Percentiles rank a stretch among this genome's conserved stretches.
Evolutionary conservation across 2,113 vertebrate species (phyloP).

Genomic region (Petrocephalus microphthalmus): DNA sequence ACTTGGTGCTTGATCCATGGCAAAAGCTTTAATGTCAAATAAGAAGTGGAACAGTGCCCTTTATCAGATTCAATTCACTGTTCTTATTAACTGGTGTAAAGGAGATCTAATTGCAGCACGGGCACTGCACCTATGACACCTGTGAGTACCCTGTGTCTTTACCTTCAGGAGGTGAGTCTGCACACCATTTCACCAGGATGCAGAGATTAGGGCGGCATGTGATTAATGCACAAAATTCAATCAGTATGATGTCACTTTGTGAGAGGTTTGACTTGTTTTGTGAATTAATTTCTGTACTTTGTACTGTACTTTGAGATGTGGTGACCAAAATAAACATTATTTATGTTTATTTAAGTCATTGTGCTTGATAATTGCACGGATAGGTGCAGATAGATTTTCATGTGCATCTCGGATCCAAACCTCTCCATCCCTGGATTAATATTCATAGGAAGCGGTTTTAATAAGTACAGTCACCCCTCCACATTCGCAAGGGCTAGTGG

Average conservation of each 20-base stretch:
- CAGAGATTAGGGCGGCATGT: background rate
- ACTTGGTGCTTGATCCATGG: slow-evolving; percentile 14
- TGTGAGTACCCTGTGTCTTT: background rate
- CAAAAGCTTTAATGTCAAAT: background rate
- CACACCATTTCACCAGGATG: background rate
- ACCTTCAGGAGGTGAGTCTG: background rate
- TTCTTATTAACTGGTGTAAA: background rate
- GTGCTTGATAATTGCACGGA: background rate
- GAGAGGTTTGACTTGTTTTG: slow-evolving; percentile 8
- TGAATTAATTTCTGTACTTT: slow-evolving; percentile 28
- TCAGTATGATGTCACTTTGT: slow-evolving; percentile 12
- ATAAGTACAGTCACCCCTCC: background rate
- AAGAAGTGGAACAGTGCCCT: background rate
- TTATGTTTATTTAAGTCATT: slow-evolving; percentile 6
- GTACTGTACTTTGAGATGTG: slow-evolving; percentile 37
- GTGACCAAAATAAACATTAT: slow-evolving; percentile 25
- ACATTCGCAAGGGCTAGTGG: background rate
- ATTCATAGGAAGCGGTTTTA: background rate
- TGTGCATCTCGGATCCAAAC: background rate
- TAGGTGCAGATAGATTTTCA: background rate
- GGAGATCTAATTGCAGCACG: background rate
- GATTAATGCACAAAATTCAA: slow-evolving; percentile 1
- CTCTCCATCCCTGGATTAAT: background rate
- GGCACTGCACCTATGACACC: background rate
- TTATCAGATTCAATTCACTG: background rate